Base-by-base conservation (phyloP, 2,113 vertebrate genomes). In the Albula glossodonta region DNA sequence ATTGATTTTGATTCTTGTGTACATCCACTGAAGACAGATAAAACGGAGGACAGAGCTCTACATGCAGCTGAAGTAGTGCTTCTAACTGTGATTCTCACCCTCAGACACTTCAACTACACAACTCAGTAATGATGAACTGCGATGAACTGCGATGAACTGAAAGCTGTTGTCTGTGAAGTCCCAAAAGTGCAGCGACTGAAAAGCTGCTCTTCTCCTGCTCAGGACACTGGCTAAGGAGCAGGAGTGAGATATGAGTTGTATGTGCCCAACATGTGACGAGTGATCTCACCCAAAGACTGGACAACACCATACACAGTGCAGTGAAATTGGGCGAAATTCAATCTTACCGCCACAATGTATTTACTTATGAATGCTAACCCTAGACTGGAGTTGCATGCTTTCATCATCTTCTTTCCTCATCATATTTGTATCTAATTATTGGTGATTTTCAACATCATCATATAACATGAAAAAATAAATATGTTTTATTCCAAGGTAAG, bases 1-100 rank as follows among this genome's bases (percentile, higher is more conserved):
- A 90, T 91, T 89, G 51, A 87, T 91, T 92, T 82, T 87, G 89
- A 93, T 93, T 83, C 85, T 90, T 92, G 41, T 50, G 15, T 74
- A 15, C 13, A 13, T 79, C 50, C 48, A 79, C 48, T 15, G 48
- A 79, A 50, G 78, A 79, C 41, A 12, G 22, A 79, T 19, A 79
- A 79, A 79, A 79, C 19, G 48, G 48, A 50, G 48, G 12, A 49
- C 13, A 79, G 50, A 49, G 5, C 70, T 19, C 48, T 15, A 50
- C 3, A 41, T 79, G 78, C 31, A 50, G 41, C 78, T 25, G 48
- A 41, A 41, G 31, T 1, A 50, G 25, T 48, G 48, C 50, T 49
- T 49, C 5, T 50, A 50, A 49, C 4, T 48, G 13, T 49, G 13
- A 78, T 17, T 79, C 48, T 49, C 78, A 25, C 3, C 13, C 12